These are phyloP conservation scores for Drosophila nr. medialis DNA, from an alignment of 2,888 invertebrate genomes.

Conservation along the genomic window DNA sequence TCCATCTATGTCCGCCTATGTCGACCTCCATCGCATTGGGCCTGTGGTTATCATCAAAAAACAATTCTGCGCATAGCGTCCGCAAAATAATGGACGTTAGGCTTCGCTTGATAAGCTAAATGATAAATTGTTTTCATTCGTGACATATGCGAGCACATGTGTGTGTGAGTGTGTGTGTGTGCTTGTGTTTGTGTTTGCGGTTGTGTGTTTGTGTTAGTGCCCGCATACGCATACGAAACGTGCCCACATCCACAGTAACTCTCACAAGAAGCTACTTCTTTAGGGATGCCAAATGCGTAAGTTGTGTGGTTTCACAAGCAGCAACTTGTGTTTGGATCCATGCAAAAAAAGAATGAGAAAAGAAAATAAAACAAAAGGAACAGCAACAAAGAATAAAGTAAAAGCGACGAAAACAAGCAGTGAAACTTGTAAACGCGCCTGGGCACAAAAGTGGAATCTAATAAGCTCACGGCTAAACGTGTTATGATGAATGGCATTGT, in stretches of 20 bases:
- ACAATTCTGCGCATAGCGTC: conserved; percentile 75
- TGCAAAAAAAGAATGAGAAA: conserved; percentile 21
- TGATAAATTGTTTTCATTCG: conserved; percentile 79
- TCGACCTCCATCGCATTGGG: conserved; percentile 28
- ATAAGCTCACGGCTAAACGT: conserved; percentile 78
- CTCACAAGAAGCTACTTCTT: conserved; percentile 39
- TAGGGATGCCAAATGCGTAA: conserved; percentile 62
- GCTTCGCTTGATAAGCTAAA: conserved; percentile 77
- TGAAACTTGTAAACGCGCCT: conserved; percentile 74
- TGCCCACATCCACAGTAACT: conserved; percentile 22
- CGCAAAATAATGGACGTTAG: conserved; percentile 78
- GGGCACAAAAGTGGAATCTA: conserved; percentile 77
- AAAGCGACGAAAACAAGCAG: conserved; percentile 36
- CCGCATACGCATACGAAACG: conserved; percentile 44
- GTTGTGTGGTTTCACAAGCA: conserved; percentile 50
- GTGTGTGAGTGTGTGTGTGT: conserved; percentile 4
- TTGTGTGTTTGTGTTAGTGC: conserved; percentile 2
- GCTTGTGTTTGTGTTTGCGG: conserved; percentile 9
- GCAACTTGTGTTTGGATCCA: conserved; percentile 57
- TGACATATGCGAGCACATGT: conserved; percentile 66
- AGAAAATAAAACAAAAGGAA: conserved; percentile 15
- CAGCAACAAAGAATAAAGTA: conserved; percentile 32
- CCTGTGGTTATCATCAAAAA: conserved; percentile 74
- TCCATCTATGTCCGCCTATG: conserved; percentile 22
- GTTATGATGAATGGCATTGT: conserved; percentile 79